phyloP scores from a whole-genome alignment of 2,888 invertebrate genomes.

The Heliconius ismenius region DNA sequence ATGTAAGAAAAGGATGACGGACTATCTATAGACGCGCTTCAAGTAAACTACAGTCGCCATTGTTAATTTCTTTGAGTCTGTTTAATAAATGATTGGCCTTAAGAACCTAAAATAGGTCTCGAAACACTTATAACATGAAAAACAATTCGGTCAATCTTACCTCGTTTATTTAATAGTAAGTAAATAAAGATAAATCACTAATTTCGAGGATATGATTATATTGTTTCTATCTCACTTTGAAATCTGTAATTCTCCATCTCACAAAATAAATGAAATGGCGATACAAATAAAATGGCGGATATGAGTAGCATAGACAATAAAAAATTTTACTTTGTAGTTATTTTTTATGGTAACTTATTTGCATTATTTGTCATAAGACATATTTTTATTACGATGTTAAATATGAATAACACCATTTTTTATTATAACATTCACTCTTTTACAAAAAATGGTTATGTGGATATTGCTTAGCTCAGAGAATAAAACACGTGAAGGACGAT shows the following conservation, averaged over 20 bases:
- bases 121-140: slow-evolving; percentile 12
- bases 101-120: slow-evolving; percentile 2
- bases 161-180: slow-evolving; percentile 36
- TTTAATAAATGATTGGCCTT: slow-evolving; percentile 32
- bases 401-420: background rate
- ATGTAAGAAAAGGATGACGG: slow-evolving; percentile 82
- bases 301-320: slow-evolving; percentile 33
- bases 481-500: background rate
- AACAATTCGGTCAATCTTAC: slow-evolving; percentile 49
- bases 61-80: slow-evolving; percentile 53
- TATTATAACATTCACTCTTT: background rate
- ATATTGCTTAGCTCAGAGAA: background rate
- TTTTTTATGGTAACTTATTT: slow-evolving; percentile 10
- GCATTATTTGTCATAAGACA: background rate
- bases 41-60: slow-evolving; percentile 77
- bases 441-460: background rate
- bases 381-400: background rate
- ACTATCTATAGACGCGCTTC: slow-evolving; percentile 74
- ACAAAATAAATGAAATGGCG: slow-evolving; percentile 81
- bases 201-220: slow-evolving; percentile 52
- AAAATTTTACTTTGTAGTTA: background rate
- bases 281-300: slow-evolving; percentile 78
- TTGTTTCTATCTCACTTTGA: slow-evolving; percentile 81
- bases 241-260: slow-evolving; percentile 76
- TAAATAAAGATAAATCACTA: slow-evolving; percentile 36